phyloP scores from a whole-genome alignment of 2,113 vertebrate genomes.

The Gopherus flavomarginatus region DNA sequence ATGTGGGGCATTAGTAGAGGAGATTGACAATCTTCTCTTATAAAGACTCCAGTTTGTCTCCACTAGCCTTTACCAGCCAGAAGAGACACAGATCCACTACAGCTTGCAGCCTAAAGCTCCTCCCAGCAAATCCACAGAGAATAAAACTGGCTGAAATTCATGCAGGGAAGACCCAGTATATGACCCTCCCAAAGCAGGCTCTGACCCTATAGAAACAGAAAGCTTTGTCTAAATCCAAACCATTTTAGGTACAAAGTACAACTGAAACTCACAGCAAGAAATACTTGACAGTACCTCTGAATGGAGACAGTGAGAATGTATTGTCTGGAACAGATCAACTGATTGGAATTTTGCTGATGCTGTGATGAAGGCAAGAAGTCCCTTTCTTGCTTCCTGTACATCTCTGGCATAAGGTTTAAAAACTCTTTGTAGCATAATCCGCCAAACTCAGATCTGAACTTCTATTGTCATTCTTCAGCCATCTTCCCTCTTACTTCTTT shows the following conservation, averaged over 20 bases:
- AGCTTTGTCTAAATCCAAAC: background rate
- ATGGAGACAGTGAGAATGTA: no score
- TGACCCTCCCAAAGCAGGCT: background rate
- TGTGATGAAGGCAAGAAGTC: no score
- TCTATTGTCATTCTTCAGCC: no score
- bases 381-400: no score
- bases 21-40: background rate
- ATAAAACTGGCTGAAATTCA: background rate
- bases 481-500: background rate
- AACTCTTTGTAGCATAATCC: no score
- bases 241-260: fast-evolving
- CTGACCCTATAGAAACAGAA: background rate
- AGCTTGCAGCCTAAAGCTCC: background rate
- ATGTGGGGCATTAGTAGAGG: background rate
- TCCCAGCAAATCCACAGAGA: background rate
- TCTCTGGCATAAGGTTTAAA: no score
- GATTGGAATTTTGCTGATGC: no score
- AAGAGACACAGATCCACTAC: background rate
- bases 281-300: no score
- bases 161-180: background rate
- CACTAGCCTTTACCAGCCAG: background rate
- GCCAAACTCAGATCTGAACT: no score
- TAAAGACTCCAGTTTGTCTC: background rate
- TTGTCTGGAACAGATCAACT: no score
- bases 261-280: no score